phyloP scores from a whole-genome alignment of 2,113 vertebrate species.

The Mirza zaza region DNA sequence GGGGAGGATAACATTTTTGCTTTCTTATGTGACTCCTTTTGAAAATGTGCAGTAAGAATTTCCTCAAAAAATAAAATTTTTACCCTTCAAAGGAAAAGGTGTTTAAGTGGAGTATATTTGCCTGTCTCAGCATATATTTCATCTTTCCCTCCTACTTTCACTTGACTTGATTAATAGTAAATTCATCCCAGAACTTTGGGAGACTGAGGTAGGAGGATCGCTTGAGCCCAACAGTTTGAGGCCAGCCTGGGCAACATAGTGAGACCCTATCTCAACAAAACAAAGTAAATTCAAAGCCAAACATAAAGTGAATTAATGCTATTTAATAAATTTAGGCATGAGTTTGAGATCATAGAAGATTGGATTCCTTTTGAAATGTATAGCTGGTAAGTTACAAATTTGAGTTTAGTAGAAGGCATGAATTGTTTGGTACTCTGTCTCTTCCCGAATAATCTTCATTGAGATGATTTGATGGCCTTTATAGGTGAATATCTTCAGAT shows the following conservation, averaged over 20 bases:
- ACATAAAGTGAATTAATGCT: background rate
- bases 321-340: background rate
- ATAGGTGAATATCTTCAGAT: background rate
- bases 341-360: background rate
- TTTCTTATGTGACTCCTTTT: slow-evolving; percentile 82
- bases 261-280: too few species aligned
- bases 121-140: background rate
- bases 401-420: background rate
- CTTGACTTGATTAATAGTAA: background rate
- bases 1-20: slow-evolving; percentile 80
- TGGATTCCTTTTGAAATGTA: background rate
- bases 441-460: background rate
- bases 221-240: too few species aligned
- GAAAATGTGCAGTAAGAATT: slow-evolving; percentile 82
- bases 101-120: background rate
- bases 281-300: background rate
- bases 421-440: background rate
- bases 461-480: background rate
- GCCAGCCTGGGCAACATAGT: too few species aligned
- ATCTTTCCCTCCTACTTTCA: background rate
- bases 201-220: too few species aligned
- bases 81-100: slow-evolving; percentile 67
- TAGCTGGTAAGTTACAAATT: background rate
- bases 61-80: slow-evolving; percentile 85
- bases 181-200: background rate